Evolutionary conservation across 2,113 vertebrate species (phyloP), one percentile per base, ranked within the genome.

Genomic region (Tor tambroides): DNA sequence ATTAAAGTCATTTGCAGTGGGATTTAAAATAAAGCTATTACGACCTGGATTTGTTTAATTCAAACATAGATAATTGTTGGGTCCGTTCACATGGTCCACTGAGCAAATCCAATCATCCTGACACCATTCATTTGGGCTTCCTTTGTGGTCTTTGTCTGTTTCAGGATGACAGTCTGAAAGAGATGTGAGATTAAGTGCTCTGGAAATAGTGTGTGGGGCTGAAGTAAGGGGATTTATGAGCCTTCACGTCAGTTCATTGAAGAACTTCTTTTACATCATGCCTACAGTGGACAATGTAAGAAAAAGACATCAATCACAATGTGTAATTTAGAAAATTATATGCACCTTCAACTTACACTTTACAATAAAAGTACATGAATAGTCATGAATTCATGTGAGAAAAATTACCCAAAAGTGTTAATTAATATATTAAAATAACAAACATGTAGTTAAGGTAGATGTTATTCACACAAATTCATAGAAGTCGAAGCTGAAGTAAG

Each of bases 131-230:
- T 72, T 84, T 75, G 15, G 69, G 6, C 6, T 84, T 15, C 49
- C n/a, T 84, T 84, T 84, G 83, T 84, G 63, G 41, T 71, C 81
- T 83, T 83, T 83, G 82, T 74, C 67, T 49, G 38, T 84, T 82
- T 46, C 30, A 17, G 46, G 21, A 30, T 56, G 65, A 51, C 28
- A 26, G 21, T 74, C 12, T 74, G 23, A 56, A 32, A 75, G 26
- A 54, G n/a, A 59, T 17, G 23, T 84, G 28, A 21, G 69, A 74
- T 74, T 74, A 56, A 75, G 46, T 84, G 21, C 46, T 67, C 19
- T 49, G 80, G 28, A 83, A 83, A 74, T 54, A 72, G 83, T 74
- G 12, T 71, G 63, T 19, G 41, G n/a, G 3, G 59, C 56, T 43
- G 6, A 81, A 43, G 38, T 21, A 46, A 46, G 14, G 65, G 51